Base-by-base conservation (phyloP, 2,797 vertebrate species). In the Synanceia verrucosa region DNA sequence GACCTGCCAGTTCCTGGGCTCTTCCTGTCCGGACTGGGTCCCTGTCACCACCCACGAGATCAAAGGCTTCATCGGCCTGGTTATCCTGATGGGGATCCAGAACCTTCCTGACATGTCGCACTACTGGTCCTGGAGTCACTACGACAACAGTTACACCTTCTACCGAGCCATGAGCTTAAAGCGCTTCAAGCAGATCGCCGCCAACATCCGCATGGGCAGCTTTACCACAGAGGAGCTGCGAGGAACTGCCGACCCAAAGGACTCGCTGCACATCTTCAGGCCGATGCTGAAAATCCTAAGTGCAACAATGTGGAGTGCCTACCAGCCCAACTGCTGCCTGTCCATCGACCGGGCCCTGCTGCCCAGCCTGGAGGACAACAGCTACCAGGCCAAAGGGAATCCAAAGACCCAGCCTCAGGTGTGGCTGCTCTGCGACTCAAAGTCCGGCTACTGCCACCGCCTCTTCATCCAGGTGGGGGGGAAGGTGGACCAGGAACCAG, bases 391-490 rank as follows among this genome's bases (percentile, higher is more conserved):
- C 41, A 89, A 76, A 19, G 79, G 56, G 8, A 41, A 39, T 24
- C 59, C 78, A 1, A 83, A 72, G 65, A 78, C 75, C 14, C 92
- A 88, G 69, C 92, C 92, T 1, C 89, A 88, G 83, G 92, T 95
- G 21, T 95, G 95, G 95, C 91, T 95, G 28, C 89, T 95, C 39
- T 95, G 94, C 8, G 95, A 95, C 72, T 95, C 95, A 18, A 95
- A 95, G 74, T 94, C 95, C 0, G 95, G 95, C n/a, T 95, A 94
- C 81, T 95, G 95, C 78, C 95, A 95, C 75, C 92, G 93, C 28
- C 53, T 95, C 44, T 84, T 87, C 56, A 84, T 95, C 59, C 86
- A 93, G 69, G 78, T 80, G 3, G 86, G 69, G 16, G 61, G 70
- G 48, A 29, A 74, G 41, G 59, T 5, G 28, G 67, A 67, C 16